Percentiles rank a stretch among this genome's conserved stretches.
Evolutionary conservation across 2,797 vertebrate species (phyloP).

Genomic region (Lutra lutra): DNA sequence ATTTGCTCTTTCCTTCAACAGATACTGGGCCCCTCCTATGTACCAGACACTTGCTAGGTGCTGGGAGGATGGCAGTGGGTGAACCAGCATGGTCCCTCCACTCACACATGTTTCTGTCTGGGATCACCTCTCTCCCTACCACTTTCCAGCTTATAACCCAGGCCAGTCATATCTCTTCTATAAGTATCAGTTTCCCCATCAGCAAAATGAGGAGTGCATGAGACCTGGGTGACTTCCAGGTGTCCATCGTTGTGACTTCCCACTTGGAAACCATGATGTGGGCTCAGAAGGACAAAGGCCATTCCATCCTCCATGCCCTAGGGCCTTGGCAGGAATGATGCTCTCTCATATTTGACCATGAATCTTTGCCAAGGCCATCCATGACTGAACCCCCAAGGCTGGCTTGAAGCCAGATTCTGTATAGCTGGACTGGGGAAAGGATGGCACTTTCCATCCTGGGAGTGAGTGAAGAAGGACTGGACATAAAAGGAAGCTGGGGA

Average conservation of each 20-base stretch:
- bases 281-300: background rate
- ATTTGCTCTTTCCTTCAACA: background rate
- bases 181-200: background rate
- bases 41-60: background rate
- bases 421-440: background rate
- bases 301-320: background rate
- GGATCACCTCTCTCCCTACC: background rate
- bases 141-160: background rate
- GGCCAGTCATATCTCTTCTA: background rate
- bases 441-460: background rate
- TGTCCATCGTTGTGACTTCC: background rate
- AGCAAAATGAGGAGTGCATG: background rate
- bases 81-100: background rate
- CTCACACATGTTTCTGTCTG: background rate
- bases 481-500: background rate
- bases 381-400: background rate
- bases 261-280: background rate
- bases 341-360: background rate
- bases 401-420: conserved; percentile 25
- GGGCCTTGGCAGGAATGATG: background rate
- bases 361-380: conserved; percentile 17
- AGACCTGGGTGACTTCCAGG: background rate
- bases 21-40: background rate
- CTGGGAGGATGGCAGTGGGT: background rate
- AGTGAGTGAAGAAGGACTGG: background rate